phyloP scores from a whole-genome alignment of 2,888 invertebrate genomes.

The Fragum fragum region DNA sequence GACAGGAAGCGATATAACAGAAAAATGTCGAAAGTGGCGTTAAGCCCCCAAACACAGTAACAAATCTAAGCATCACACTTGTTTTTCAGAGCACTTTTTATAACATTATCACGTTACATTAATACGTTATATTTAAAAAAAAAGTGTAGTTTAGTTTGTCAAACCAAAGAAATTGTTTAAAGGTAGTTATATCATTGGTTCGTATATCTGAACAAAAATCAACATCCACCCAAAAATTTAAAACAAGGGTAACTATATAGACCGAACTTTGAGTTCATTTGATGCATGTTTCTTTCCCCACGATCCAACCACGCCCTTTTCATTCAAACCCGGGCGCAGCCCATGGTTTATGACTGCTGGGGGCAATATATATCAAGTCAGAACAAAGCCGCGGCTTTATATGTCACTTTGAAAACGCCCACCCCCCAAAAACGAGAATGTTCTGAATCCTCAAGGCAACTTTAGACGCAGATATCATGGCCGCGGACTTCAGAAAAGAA shows the following conservation, averaged over 20 bases:
- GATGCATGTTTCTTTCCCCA: conserved; percentile 50
- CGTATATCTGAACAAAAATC: too few species aligned
- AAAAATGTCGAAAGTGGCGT: too few species aligned
- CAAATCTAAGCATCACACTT: too few species aligned
- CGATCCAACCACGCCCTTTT: conserved; percentile 45
- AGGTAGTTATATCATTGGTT: too few species aligned
- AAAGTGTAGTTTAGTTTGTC: too few species aligned
- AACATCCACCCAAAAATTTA: neutral
- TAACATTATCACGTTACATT: too few species aligned
- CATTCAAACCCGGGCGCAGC: conserved; percentile 55
- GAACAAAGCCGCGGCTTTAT: conserved; percentile 63
- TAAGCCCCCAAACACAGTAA: too few species aligned
- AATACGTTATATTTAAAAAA: too few species aligned
- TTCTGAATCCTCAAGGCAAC: conserved; percentile 60
- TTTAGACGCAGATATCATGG: conserved; percentile 35
- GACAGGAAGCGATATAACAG: too few species aligned
- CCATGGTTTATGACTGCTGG: conserved; percentile 62
- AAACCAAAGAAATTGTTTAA: too few species aligned
- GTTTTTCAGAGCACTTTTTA: too few species aligned
- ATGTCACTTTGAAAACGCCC: conserved; percentile 65
- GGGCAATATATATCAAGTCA: conserved; percentile 67
- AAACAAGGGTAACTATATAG: conserved; percentile 4
- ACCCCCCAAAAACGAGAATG: conserved; percentile 50
- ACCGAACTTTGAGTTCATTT: conserved; percentile 17
- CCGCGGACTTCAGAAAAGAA: conserved; percentile 24